Percentiles rank a stretch among this genome's conserved stretches.
These are phyloP conservation scores for Alloplasta piceator DNA, from an alignment of 2,888 invertebrate species.

Conservation along the genomic window DNA sequence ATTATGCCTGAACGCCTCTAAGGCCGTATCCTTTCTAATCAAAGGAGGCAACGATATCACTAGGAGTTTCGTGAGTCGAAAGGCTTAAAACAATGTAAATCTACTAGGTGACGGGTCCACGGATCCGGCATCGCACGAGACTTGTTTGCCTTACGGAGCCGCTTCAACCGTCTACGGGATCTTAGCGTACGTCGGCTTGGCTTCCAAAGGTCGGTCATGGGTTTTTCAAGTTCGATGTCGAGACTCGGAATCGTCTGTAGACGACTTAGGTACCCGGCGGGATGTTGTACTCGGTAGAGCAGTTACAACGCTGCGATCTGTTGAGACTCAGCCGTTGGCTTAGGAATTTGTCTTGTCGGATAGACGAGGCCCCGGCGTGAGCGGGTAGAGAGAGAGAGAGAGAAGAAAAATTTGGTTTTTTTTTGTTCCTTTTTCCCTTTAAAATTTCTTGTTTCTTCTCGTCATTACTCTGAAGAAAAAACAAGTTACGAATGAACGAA, in stretches of 20 bases:
- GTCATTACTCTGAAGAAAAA: no score
- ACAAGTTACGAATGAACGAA: no score
- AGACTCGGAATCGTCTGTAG: conserved; percentile 86
- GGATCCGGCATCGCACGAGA: conserved; percentile 5
- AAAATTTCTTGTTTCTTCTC: no score
- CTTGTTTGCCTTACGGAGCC: neutral
- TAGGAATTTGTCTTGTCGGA: conserved; percentile 80
- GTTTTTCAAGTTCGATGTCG: conserved; percentile 83
- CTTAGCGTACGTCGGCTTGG: conserved; percentile 13
- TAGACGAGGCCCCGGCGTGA: no score
- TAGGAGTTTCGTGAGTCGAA: conserved; percentile 83
- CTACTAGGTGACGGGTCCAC: conserved; percentile 66
- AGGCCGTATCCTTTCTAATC: conserved; percentile 87
- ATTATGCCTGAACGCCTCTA: conserved; percentile 87
- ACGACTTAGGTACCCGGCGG: conserved; percentile 87
- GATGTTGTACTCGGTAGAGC: conserved; percentile 87
- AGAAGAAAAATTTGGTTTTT: no score
- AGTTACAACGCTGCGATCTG: conserved; percentile 86
- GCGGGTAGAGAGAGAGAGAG: no score
- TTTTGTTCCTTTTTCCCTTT: no score
- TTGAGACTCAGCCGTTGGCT: conserved; percentile 86
- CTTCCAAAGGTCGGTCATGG: conserved; percentile 18
- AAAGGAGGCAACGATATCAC: conserved; percentile 84
- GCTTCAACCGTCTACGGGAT: neutral
- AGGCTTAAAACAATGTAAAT: conserved; percentile 84